These are phyloP conservation scores for Cantharis rufa DNA, from an alignment of 2,888 invertebrate genomes.

Conservation along the genomic window DNA sequence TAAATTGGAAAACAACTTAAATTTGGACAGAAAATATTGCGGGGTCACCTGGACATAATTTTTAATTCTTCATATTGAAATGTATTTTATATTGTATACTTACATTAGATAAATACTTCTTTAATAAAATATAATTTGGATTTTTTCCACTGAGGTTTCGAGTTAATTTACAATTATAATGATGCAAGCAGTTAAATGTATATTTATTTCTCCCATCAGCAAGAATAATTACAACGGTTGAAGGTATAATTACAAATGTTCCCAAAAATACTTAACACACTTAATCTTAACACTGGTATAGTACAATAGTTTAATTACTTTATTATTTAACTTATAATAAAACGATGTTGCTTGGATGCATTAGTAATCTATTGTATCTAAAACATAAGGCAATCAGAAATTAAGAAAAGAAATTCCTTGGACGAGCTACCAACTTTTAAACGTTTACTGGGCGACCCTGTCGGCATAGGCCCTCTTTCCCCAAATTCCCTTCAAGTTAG, in stretches of 20 bases:
- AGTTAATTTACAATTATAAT: background rate
- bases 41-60: background rate
- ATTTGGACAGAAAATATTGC: background rate
- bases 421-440: conserved; percentile 31
- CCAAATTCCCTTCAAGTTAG: conserved; percentile 79
- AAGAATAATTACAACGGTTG: conserved; percentile 40
- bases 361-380: conserved; percentile 30
- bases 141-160: background rate
- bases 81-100: too few relatives aligned
- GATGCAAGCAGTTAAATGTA: conserved; percentile 28
- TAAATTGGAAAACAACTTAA: conserved; percentile 26
- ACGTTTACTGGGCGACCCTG: conserved; percentile 39
- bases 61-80: too few relatives aligned
- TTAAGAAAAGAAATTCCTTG: background rate
- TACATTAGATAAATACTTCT: too few relatives aligned
- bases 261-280: conserved; percentile 47
- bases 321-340: conserved; percentile 36
- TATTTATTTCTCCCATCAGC: conserved; percentile 33
- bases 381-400: conserved; percentile 8
- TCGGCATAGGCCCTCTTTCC: conserved; percentile 65
- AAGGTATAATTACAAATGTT: conserved; percentile 48
- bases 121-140: too few relatives aligned
- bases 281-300: conserved; percentile 39
- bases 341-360: conserved; percentile 29
- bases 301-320: conserved; percentile 38